Base-by-base conservation (phyloP, 2,888 invertebrate species). In the Chelonus formosanus region DNA sequence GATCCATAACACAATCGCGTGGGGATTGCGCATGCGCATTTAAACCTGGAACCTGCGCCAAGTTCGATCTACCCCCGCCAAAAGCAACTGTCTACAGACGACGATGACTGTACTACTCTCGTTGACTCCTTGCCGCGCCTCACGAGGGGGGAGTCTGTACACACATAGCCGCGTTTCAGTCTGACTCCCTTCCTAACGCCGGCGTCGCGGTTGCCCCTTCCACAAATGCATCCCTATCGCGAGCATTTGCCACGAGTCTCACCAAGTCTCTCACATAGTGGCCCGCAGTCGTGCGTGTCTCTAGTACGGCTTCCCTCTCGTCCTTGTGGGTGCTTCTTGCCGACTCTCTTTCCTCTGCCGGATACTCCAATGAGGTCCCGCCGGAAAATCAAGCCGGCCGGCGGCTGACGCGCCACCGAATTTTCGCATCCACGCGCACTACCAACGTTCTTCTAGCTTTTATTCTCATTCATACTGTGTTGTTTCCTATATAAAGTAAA, bases 1-100 rank as follows among this genome's bases (percentile, higher is more conserved):
- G 73, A 71, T 73, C 73, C 70, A 73, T 73, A 73, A 69, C 67
- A 65, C 65, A 62, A 66, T 67, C 48, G 52, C 67, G 47, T 58
- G 65, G 35, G 61, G 60, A 68, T 66, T 71, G 69, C 72, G 72
- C 71, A 34, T 70, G 72, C 70, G 70, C 66, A 60, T 43, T 31
- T 7, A 47, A 62, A 57, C 43, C 55, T 44, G 31, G 67, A 69
- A 70, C 65, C 67, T 69, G 70, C 69, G 69, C 69, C 69, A 65
- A 67, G 70, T 69, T 70, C 67, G 68, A 70, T 70, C 70, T 68
- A 68, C 67, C 68, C 71, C 68, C 67, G 43, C 45, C 54, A 31
- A 8, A 32, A 3, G 32, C 34, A 48, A 34, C 50, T 60, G 56
- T 32, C 47, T 31, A 32, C 52, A 48, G 64, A 10, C 53, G 52